These are phyloP conservation scores for Cinclus cinclus DNA, from an alignment of 2,113 vertebrate genomes.

Conservation along the genomic window DNA sequence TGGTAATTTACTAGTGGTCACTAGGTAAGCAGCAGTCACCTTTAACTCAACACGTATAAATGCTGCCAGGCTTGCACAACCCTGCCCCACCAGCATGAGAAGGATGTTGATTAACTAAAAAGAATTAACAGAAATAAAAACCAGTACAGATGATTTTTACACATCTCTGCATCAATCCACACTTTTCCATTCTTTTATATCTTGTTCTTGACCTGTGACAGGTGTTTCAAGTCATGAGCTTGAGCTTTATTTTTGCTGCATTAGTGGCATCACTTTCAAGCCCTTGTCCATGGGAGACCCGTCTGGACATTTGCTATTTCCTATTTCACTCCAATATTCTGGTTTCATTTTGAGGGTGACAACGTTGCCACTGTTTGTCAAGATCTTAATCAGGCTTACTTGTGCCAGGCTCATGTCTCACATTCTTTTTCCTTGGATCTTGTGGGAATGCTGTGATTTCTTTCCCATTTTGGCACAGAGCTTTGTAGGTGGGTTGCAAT, in stretches of 20 bases:
- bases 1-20: neutral
- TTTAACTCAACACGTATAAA: neutral
- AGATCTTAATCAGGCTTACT: neutral
- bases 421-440: neutral
- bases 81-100: neutral
- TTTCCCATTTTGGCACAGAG: neutral
- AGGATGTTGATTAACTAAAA: neutral
- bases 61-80: neutral
- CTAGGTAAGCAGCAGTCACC: neutral
- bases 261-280: neutral
- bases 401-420: neutral
- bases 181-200: neutral
- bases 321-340: neutral
- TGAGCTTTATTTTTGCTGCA: neutral
- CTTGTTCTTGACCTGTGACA: neutral
- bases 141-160: neutral
- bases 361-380: neutral
- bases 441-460: neutral
- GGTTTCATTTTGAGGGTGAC: neutral
- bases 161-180: neutral
- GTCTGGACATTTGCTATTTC: neutral
- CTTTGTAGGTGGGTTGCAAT: conserved; percentile 13
- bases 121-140: neutral
- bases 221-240: neutral
- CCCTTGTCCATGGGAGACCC: neutral